phyloP scores from a whole-genome alignment of 2,797 vertebrate species.

The Simalia tracyae region DNA sequence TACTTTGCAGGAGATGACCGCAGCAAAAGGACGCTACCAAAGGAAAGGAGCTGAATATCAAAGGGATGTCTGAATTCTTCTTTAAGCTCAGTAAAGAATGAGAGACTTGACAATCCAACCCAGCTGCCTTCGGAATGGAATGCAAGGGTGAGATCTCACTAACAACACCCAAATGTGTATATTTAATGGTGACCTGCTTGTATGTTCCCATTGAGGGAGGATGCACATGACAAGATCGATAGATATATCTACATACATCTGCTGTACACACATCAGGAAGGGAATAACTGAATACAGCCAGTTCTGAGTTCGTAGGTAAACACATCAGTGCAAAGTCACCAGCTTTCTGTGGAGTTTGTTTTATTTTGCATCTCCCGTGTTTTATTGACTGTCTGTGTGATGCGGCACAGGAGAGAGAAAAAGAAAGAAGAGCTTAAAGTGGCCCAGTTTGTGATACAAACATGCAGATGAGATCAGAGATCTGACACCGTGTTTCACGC shows the following conservation, averaged over 20 bases:
- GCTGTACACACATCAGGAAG: slow-evolving; percentile 59
- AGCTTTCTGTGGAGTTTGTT: slow-evolving; percentile 82
- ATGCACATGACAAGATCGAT: slow-evolving; percentile 74
- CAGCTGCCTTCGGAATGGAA: slow-evolving; percentile 37
- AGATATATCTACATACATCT: slow-evolving; percentile 51
- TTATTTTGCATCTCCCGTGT: slow-evolving; percentile 79
- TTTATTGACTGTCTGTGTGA: slow-evolving; percentile 78
- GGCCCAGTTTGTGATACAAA: slow-evolving; percentile 84
- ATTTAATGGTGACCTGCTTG: slow-evolving; percentile 81
- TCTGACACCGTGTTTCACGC: slow-evolving; percentile 69
- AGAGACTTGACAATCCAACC: slow-evolving; percentile 45
- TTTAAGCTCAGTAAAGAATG: slow-evolving; percentile 37
- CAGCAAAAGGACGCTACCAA: slow-evolving; percentile 12
- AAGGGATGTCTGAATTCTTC: background rate
- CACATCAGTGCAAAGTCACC: slow-evolving; percentile 77
- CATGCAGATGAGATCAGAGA: slow-evolving; percentile 79
- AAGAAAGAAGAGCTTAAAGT: slow-evolving; percentile 72
- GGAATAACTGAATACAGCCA: slow-evolving; percentile 80
- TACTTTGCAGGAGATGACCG: background rate
- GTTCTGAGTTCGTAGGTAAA: slow-evolving; percentile 82
- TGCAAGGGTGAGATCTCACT: slow-evolving; percentile 52
- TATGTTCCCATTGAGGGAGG: slow-evolving; percentile 71
- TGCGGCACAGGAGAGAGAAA: slow-evolving; percentile 26
- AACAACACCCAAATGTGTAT: slow-evolving; percentile 66
- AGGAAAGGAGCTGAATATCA: background rate